Evolutionary conservation across 2,113 vertebrate genomes (phyloP), one percentile per base, ranked within the genome.

Genomic region (Fulica atra): DNA sequence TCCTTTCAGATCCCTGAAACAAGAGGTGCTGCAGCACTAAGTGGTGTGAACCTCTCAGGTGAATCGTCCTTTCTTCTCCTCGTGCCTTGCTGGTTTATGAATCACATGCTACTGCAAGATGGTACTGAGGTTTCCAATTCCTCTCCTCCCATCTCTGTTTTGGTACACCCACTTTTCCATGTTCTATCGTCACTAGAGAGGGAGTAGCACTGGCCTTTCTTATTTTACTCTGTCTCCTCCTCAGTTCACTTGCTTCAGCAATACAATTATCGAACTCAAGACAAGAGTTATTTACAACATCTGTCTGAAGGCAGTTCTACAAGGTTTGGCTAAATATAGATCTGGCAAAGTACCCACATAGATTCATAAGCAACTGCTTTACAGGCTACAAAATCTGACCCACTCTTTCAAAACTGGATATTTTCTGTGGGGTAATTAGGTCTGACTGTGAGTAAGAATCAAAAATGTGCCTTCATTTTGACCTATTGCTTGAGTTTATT

Each of bases 401-500:
- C 7, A 28, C 86, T 95, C 60, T 92, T 82, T 92, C 51, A 54
- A 93, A 89, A 66, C 10, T 31, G 44, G 60, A 2, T 76, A 51
- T 85, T 93, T 93, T 82, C 63, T 53, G 66, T 7, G 7, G 51
- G 18, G 21, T 91, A 74, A 79, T 61, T 77, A 8, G 56, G 63
- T 73, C 60, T 56, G 59, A 76, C 74, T 92, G 60, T 65, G 36
- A 78, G 28, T n/a, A 73, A 86, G 57, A 92, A 38, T 36, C 19
- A 82, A 68, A 79, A 86, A 89, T 33, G 7, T 61, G 44, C 60
- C 94, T 91, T 77, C 38, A 65, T 92, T 96, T 83, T 86, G 83
- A 89, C 86, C 42, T 92, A 40, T 42, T 94, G 81, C 83, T 88
- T 79, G 54, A 85, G 72, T 86, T 89, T 88, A 76, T 86, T 89